Evolutionary conservation across 2,888 invertebrate genomes (phyloP), one percentile per base, ranked within the genome.

Genomic region (Sesia apiformis): DNA sequence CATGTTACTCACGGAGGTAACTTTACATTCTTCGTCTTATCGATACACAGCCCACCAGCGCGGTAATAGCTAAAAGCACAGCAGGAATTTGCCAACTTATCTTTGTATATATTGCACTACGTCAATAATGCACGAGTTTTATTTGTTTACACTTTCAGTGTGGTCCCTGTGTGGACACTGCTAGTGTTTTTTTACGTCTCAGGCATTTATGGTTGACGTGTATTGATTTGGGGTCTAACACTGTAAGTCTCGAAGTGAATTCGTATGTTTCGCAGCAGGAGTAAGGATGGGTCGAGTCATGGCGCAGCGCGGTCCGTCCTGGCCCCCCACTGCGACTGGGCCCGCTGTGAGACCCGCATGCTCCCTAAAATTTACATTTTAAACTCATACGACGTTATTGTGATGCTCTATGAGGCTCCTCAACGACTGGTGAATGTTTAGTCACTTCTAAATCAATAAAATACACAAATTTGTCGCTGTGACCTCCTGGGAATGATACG

Each of bases 191-290:
- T 63, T 67, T 66, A 67, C 70, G 68, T 65, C 63, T 63, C 56
- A 55, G 40, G 53, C 55, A 55, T 58, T 65, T 63, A 61, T 63
- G 62, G 64, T 64, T 76, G 81, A 81, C 77, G 71, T 70, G 64
- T 76, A 85, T 87, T 84, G 81, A 87, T 86, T 74, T 74, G 70
- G 76, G 73, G 69, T 70, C 68, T 70, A 65, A 73, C 72, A 64
- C 66, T 69, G 76, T 74, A 78, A 72, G 75, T 70, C 73, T 76
- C 65, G 72, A 85, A 89, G 86, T 82, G 83, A 76, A 77, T 85
- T 85, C 70, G 77, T 83, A 78, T 88, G 88, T 89, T 81, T 77
- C 88, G 69, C 88, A 85, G 88, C 88, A 73, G 88, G 70, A 65
- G 81, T 69, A 67, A 66, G 74, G 78, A 80, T 76, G 72, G 81